Evolutionary conservation across 2,888 invertebrate genomes (phyloP), one percentile per base, ranked within the genome.

Genomic region (Desoria tigrina): DNA sequence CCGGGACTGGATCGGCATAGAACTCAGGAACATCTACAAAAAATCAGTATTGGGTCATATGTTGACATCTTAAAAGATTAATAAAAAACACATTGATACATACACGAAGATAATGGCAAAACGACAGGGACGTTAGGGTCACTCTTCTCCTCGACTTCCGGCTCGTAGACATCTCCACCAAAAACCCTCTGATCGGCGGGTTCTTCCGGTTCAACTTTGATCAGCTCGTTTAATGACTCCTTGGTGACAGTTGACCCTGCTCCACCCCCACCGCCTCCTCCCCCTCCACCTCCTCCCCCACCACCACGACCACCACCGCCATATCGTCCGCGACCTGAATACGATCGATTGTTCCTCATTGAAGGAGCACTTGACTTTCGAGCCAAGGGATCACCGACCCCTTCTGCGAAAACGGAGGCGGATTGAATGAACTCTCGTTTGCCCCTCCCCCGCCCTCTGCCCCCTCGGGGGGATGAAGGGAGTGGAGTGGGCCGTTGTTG

Each of bases 91-190:
- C 4, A 11, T 11, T 7, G 32, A 32, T 4, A 4, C 39, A 21
- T 57, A 57, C 57, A 57, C 7, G n/a, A 28, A 39, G 57, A 21
- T 11, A 57, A 24, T 21, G 57, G 57, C 3, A 57, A 3, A 18
- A 42, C 26, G 14, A 57, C 6, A 11, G 57, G 42, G 7, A 28
- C 42, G 42, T 57, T 51, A 7, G 51, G 51, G 26, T 51, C 42
- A 27, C 42, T 42, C 27, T 37, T 14, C 23, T 57, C 57, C 16
- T 42, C 23, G 2, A 14, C 14, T n/a, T 21, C 42, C 21, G 2
- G 6, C 6, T 37, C 57, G 23, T 39, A 16, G 3, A 6, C 3
- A 11, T 55, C 32, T 16, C 24, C 28, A 18, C 55, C 55, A 9
- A 51, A 51, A 51, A 23, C 26, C 23, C 26, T 51, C 16, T 23